Evolutionary conservation across 2,888 invertebrate species (phyloP).

Genomic region (Nebria brevicollis): DNA sequence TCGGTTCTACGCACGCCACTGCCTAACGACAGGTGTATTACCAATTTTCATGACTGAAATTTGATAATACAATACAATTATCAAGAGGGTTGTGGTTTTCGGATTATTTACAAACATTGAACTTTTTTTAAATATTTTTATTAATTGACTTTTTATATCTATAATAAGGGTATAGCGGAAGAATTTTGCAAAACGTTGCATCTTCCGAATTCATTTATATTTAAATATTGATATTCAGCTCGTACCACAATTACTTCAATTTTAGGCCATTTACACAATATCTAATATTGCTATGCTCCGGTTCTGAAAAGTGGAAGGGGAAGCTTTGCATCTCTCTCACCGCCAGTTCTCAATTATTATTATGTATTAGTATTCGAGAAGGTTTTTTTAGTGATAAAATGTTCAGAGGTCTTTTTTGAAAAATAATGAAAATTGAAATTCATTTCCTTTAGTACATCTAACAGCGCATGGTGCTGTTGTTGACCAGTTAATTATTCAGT

Average conservation of each 20-base stretch:
- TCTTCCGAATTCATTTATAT: no score
- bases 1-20: neutral
- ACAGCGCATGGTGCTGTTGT: neutral
- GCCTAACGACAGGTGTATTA: neutral
- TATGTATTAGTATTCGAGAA: neutral
- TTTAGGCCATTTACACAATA: no score
- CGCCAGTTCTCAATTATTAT: no score
- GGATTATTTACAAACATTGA: neutral
- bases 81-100: neutral
- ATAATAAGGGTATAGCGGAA: neutral
- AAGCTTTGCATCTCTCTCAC: no score
- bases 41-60: neutral
- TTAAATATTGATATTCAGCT: no score
- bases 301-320: no score
- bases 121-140: neutral
- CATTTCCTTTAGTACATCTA: neutral
- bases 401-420: slow-evolving; percentile 3
- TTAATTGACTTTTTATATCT: neutral
- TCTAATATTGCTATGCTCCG: no score
- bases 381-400: neutral
- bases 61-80: neutral
- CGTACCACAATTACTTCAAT: no score
- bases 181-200: no score
- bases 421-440: slow-evolving; percentile 6
- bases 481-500: neutral